These are phyloP conservation scores for Grantiella picta DNA, from an alignment of 2,113 vertebrate species.

Conservation along the genomic window DNA sequence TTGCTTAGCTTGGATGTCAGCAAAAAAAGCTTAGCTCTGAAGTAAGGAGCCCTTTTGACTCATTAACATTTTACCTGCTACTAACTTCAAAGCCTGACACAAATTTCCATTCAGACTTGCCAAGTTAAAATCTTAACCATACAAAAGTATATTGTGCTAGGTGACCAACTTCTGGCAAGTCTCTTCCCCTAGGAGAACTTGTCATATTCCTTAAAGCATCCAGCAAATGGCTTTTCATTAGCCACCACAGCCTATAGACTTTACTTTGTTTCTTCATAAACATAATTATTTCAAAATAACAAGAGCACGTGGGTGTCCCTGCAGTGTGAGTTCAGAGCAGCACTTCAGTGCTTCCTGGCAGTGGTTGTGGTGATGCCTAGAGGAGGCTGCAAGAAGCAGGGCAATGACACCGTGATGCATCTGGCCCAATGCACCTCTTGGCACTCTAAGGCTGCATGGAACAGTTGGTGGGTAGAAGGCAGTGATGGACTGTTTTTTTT, in stretches of 20 bases:
- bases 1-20: background rate
- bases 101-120: background rate
- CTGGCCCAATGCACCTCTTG: background rate
- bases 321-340: background rate
- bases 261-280: background rate
- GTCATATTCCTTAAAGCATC: background rate
- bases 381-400: background rate
- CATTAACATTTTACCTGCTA: background rate
- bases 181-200: background rate
- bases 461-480: background rate
- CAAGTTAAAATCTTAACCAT: background rate
- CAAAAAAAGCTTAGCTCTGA: background rate
- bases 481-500: background rate
- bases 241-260: no score
- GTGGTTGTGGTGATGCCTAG: no score
- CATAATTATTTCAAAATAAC: background rate
- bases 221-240: background rate
- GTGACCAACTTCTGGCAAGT: background rate
- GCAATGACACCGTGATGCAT: background rate
- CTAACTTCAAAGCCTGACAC: background rate
- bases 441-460: background rate
- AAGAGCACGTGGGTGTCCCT: background rate
- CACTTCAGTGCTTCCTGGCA: background rate
- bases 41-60: background rate
- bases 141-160: background rate